Conservation (phyloP, 2,797 vertebrate species). For the Tauraco hartlaubi region DNA sequence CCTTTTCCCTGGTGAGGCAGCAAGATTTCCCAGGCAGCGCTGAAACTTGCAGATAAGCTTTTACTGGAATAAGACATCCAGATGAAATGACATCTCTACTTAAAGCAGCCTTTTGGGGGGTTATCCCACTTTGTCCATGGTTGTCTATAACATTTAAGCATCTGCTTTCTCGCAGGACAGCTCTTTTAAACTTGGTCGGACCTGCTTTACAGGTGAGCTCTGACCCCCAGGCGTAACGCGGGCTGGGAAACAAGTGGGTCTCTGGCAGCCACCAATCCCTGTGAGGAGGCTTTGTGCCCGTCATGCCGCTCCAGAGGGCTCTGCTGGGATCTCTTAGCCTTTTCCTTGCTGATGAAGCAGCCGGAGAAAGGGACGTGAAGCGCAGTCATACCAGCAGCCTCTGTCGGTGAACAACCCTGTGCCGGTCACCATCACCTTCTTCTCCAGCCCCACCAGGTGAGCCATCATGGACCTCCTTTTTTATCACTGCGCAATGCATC, state of each 20-base stretch:
- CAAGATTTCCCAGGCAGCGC: constrained; percentile 42
- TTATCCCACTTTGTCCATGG: not conserved
- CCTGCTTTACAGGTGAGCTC: not conserved
- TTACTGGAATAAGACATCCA: not conserved
- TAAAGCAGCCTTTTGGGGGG: not conserved
- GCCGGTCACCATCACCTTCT: not conserved
- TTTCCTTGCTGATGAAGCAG: not conserved
- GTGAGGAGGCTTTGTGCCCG: fast-evolving
- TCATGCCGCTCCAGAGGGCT: not conserved
- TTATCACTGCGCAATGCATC: not conserved
- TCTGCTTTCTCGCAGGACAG: not conserved
- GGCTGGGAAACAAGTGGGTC: not conserved
- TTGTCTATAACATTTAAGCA: not conserved
- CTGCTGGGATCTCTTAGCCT: not conserved
- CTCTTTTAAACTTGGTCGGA: not conserved
- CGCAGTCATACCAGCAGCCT: fast-evolving
- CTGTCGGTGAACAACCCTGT: fast-evolving
- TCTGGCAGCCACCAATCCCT: not conserved
- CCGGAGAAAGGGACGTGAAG: not conserved
- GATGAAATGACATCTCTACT: constrained; percentile 6
- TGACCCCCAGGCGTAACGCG: not conserved
- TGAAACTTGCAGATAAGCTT: constrained; percentile 45
- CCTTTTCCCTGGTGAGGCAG: constrained; percentile 41
- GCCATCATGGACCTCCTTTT: not conserved
- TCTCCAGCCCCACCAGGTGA: not conserved